A percentile compares a stretch with the other conserved stretches of the same genome.
phyloP scores from a whole-genome alignment of 2,888 invertebrate genomes.

The Chymomyza procnemis region DNA sequence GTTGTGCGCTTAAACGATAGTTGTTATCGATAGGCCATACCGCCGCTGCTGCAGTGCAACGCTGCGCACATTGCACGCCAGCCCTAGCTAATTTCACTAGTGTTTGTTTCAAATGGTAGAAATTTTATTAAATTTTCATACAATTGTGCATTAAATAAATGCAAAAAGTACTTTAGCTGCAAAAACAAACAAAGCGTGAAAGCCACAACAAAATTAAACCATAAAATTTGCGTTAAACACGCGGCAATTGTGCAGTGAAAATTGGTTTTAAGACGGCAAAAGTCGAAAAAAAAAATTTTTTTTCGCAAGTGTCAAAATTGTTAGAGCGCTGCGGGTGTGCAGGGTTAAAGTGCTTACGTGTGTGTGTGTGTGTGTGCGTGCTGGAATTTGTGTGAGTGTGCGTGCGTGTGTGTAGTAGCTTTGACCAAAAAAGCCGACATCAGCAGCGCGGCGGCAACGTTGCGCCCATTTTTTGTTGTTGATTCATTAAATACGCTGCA shows the following conservation, averaged over 20 bases:
- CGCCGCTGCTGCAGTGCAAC: not conserved
- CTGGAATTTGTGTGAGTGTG: constrained; percentile 42
- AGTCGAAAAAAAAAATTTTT: no score
- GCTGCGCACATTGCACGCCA: not conserved
- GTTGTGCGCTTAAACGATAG: not conserved
- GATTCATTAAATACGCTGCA: constrained; percentile 65
- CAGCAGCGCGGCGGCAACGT: constrained; percentile 42
- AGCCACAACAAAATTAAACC: not conserved
- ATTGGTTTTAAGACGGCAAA: not conserved
- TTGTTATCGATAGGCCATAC: not conserved
- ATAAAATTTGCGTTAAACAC: not conserved
- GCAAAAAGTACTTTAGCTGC: not conserved
- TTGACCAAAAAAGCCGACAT: constrained; percentile 74
- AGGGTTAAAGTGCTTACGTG: not conserved
- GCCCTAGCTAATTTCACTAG: not conserved
- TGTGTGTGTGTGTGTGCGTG: constrained; percentile 43
- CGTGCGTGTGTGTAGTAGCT: constrained; percentile 11
- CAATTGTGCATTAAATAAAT: not conserved
- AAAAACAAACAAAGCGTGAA: not conserved
- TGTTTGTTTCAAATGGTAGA: not conserved
- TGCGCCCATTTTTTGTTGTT: constrained; percentile 73
- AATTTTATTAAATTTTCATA: not conserved
- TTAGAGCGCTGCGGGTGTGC: constrained; percentile 30
- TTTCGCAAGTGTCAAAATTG: constrained; percentile 23
- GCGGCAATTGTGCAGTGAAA: not conserved